Base-by-base conservation (phyloP, 1,140 invertebrate genomes). In the Drosophila cardini region DNA sequence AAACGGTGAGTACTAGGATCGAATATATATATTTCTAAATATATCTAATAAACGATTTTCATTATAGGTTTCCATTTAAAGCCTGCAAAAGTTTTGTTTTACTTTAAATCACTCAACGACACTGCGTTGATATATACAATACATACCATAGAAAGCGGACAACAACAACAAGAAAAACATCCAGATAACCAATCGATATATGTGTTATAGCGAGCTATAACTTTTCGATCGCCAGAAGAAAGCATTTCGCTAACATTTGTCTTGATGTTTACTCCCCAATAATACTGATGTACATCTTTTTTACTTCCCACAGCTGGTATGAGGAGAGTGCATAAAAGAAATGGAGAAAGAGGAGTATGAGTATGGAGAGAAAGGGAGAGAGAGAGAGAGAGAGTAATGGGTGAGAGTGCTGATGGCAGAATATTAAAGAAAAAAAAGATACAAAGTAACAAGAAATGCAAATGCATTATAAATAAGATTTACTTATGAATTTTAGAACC, bases 271-370 rank as follows among this genome's bases (percentile, higher is more conserved):
- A 64, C 67, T 43, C 26, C 26, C 42, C 18, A 73, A 86, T 86
- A 89, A 87, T 89, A 79, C 76, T 89, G 83, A 87, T 86, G 83
- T 83, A 83, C 84, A 83, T 87, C 79, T 86, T 86, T 86, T 86
- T 89, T 86, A 86, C 83, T 79, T 86, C 73, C 84, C 83, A 86
- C 83, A 86, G 83, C 83, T 87, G 83, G 65, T 82, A 72, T 87
- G 64, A 78, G 71, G 61, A 76, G 76, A 87, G 57, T 74, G 76
- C 61, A 18, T 72, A 70, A 71, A 75, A 61, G 67, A 32, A 63
- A 73, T 50, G 53, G 48, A 74, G 50, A 57, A 70, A 68, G 60
- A 76, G 63, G 67, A 75, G 69, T 70, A 70, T 64, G 26, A 73
- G 64, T 73, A 26, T 4, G 21, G 21, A 26, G 21, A 2, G 6